These are phyloP conservation scores for Myiagra hebetior DNA, from an alignment of 2,113 vertebrate species.

Conservation along the genomic window DNA sequence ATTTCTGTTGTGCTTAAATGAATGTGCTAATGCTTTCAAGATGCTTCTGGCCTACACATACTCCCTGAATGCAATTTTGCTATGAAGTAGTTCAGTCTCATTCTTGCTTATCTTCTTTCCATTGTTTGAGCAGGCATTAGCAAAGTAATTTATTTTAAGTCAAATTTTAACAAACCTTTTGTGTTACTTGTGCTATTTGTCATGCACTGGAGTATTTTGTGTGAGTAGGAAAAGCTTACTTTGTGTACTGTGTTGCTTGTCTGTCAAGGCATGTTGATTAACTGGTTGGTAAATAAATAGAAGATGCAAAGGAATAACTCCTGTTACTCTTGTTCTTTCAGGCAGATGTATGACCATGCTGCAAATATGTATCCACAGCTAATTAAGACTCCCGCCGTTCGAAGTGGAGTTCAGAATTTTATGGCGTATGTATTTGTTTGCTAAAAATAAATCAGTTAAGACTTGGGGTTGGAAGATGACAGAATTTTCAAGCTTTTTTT, in stretches of 20 bases:
- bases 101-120: background rate
- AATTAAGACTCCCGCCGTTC: conserved; percentile 66
- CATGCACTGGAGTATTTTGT: background rate
- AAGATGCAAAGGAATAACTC: background rate
- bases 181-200: background rate
- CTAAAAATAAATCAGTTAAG: background rate
- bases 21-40: background rate
- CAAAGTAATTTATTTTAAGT: background rate
- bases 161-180: background rate
- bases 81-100: background rate
- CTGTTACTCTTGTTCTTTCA: conserved; percentile 58
- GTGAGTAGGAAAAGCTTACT: background rate
- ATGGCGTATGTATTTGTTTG: conserved; percentile 76
- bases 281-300: background rate
- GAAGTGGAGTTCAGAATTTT: conserved; percentile 77
- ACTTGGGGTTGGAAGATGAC: background rate
- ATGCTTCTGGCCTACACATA: background rate
- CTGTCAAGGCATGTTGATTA: background rate
- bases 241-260: background rate
- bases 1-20: background rate
- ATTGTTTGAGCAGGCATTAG: background rate
- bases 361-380: conserved; percentile 87
- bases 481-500: background rate
- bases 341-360: conserved; percentile 86
- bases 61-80: background rate